Evolutionary conservation across 2,113 vertebrate genomes (phyloP).

Genomic region (Hiodon alosoides): DNA sequence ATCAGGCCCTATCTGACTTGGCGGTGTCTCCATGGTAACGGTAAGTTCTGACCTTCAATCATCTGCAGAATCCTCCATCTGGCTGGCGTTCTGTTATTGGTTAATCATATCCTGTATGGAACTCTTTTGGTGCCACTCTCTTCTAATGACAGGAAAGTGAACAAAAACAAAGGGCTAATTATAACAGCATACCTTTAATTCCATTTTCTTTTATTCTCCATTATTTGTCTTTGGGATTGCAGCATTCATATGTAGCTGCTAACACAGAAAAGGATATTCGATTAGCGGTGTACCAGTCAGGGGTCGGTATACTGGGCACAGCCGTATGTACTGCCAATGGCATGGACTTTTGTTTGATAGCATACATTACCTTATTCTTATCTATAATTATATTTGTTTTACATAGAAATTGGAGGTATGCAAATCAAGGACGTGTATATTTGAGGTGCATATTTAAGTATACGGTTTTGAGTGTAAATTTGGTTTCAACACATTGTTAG

Average conservation of each 20-base stretch:
- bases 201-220: not conserved
- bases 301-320: not conserved
- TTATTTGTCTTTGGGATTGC: not conserved
- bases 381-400: not conserved
- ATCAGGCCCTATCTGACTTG: constrained; percentile 43
- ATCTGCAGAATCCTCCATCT: constrained; percentile 47
- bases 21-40: constrained; percentile 61
- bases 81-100: constrained; percentile 30
- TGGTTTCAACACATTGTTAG: no score
- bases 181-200: not conserved
- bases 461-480: no score
- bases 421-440: not conserved
- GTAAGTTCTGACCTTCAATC: constrained; percentile 62
- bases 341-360: not conserved
- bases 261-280: not conserved
- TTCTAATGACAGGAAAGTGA: constrained; percentile 19
- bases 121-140: constrained; percentile 9
- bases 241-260: not conserved
- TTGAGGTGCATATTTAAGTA: no score
- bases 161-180: constrained; percentile 12
- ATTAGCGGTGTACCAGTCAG: not conserved
- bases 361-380: no score
- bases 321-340: no score
- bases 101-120: constrained; percentile 22
- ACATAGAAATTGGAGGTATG: not conserved